Base-by-base conservation (phyloP, 2,888 invertebrate species). In the Tetropium fuscum region DNA sequence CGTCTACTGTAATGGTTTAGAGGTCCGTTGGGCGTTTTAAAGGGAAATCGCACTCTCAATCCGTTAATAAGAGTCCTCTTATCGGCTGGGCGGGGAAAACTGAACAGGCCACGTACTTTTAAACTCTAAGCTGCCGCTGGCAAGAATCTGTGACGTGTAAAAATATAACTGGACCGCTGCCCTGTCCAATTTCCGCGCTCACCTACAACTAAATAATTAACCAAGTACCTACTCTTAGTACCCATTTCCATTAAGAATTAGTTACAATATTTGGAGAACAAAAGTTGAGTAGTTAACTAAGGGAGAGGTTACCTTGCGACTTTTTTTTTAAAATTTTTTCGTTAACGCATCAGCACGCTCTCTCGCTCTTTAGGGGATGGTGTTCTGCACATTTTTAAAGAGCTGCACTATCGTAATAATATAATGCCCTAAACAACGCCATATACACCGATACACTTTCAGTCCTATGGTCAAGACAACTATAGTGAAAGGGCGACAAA, bases 221-320 rank as follows among this genome's bases (percentile, higher is more conserved):
- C 59, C 58, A 64, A 63, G 63, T 65, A 65, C n/a, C n/a, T n/a
- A n/a, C 61, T 66, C 60, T 58, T 63, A 68, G 65, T 70, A 72
- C 73, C 73, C 70, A 64, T 70, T 68, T 70, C 68, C 71, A 70
- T 68, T 72, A 69, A 38, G 10, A 48, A 48, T 38, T 51, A 51
- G 27, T 51, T 44, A 49, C 16, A 20, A 49, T 38, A 22, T 43
- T 36, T 22, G 41, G 7, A 19, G 25, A 30, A 53, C 20, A 13
- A 53, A 41, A 32, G 13, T 13, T 19, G 25, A 22, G 53, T 49
- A 55, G 58, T 62, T 48, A 49, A 63, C 58, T 51, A 55, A 63
- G 54, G 55, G 57, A 64, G 59, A 64, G 59, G 51, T 61, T 51
- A 53, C 18, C 32, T 19, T 32, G 40, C 53, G 18, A 44, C 44